Evolutionary conservation across 2,113 vertebrate species (phyloP).

Genomic region (Oreotrochilus melanogaster): DNA sequence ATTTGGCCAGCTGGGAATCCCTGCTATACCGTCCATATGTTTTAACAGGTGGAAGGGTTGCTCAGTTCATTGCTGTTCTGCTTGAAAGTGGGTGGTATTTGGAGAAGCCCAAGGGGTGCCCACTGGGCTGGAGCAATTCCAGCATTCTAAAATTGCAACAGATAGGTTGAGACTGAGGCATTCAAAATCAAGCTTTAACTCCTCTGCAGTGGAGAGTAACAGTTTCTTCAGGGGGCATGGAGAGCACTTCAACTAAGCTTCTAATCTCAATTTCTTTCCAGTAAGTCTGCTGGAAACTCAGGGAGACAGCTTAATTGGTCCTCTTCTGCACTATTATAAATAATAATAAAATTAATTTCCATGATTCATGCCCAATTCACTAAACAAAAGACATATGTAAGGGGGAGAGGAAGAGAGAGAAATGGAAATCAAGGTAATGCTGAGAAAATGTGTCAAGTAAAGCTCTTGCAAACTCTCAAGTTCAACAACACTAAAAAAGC

Average conservation of each 20-base stretch:
- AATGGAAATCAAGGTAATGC: not conserved
- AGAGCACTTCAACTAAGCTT: not conserved
- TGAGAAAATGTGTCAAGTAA: not conserved
- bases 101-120: not conserved
- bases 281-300: not conserved
- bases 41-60: conserved; percentile 4
- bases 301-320: not conserved
- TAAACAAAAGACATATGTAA: not conserved
- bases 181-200: not conserved
- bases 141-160: not conserved
- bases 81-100: not conserved
- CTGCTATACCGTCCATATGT: not conserved
- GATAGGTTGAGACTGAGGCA: not conserved
- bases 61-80: not conserved
- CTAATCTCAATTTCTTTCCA: not conserved
- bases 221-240: not conserved
- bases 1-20: conserved; percentile 6
- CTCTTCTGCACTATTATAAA: not conserved
- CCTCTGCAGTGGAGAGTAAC: not conserved
- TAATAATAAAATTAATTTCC: not conserved
- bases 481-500: not conserved
- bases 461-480: not conserved
- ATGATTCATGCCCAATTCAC: not conserved
- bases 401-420: not conserved
- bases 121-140: not conserved